A percentile compares a stretch with the other conserved stretches of the same genome.
Evolutionary conservation across 2,113 vertebrate genomes (phyloP).

Genomic region (Pithys albifrons): DNA sequence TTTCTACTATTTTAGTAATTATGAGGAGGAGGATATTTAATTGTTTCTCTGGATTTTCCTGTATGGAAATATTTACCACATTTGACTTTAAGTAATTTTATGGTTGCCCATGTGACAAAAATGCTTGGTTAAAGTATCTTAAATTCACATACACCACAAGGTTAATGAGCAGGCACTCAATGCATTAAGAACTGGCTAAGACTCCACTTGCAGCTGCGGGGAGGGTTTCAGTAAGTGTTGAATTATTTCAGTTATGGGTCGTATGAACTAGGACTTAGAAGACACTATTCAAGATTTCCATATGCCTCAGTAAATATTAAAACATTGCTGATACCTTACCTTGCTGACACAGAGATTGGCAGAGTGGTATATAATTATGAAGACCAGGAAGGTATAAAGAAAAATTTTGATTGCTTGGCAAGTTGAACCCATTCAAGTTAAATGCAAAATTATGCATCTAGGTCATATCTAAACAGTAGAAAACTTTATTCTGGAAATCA

Average conservation of each 20-base stretch:
- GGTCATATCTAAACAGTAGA: slow-evolving; percentile 48
- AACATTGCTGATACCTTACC: neutral
- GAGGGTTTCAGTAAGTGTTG: neutral
- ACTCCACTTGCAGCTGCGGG: neutral
- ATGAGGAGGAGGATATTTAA: neutral
- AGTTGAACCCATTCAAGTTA: slow-evolving; percentile 42
- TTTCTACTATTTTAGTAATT: neutral
- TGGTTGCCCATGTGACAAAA: neutral
- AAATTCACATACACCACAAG: neutral
- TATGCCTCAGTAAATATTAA: slow-evolving; percentile 37
- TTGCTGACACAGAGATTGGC: slow-evolving; percentile 40
- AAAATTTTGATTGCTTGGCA: slow-evolving; percentile 40
- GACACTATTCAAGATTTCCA: slow-evolving; percentile 20
- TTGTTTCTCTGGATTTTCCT: neutral
- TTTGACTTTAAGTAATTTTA: neutral
- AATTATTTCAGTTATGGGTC: neutral
- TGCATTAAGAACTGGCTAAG: neutral
- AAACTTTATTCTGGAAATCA: slow-evolving; percentile 42
- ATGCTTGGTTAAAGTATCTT: neutral
- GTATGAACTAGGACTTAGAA: neutral
- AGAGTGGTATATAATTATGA: slow-evolving; percentile 49
- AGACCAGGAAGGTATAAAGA: slow-evolving; percentile 52
- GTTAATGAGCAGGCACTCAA: neutral
- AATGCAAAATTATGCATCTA: slow-evolving; percentile 69
- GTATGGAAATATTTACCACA: neutral